Conservation (phyloP, 2,113 vertebrate species). For the Saccopteryx leptura region DNA sequence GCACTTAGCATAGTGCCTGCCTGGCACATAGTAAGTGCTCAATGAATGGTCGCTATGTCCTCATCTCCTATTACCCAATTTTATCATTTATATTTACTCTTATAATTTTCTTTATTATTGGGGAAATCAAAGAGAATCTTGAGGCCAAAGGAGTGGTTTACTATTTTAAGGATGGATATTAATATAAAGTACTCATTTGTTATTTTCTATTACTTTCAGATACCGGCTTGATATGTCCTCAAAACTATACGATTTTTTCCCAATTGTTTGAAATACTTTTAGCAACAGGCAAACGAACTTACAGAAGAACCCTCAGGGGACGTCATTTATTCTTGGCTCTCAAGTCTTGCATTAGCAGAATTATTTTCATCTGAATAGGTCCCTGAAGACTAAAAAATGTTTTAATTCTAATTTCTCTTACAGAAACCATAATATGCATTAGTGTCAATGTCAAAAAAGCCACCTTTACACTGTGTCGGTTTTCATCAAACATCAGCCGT, state of each 20-base stretch:
- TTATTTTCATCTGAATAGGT: constrained; percentile 72
- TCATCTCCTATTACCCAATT: neutral
- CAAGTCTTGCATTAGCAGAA: constrained; percentile 64
- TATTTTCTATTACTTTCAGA: constrained; percentile 25
- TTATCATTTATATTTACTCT: neutral
- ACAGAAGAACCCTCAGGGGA: constrained; percentile 11
- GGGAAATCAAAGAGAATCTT: constrained; percentile 34
- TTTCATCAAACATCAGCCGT: constrained; percentile 45
- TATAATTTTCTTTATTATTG: constrained; percentile 3
- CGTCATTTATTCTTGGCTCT: constrained; percentile 67
- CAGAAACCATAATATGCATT: constrained; percentile 59
- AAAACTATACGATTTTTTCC: neutral
- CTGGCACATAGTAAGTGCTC: neutral
- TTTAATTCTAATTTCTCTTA: constrained; percentile 59
- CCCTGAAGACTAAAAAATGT: constrained; percentile 64
- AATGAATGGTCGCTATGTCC: neutral
- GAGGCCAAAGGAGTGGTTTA: neutral
- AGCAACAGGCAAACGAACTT: constrained; percentile 53
- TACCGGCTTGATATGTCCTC: neutral
- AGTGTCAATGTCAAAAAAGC: constrained; percentile 55
- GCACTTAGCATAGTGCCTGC: neutral
- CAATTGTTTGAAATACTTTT: constrained; percentile 47
- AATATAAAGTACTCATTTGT: constrained; percentile 6
- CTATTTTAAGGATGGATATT: neutral
- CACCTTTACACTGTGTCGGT: neutral